Evolutionary conservation across 2,797 vertebrate genomes (phyloP), one percentile per base, ranked within the genome.

Genomic region (Parauchenoglanis punctatus): DNA sequence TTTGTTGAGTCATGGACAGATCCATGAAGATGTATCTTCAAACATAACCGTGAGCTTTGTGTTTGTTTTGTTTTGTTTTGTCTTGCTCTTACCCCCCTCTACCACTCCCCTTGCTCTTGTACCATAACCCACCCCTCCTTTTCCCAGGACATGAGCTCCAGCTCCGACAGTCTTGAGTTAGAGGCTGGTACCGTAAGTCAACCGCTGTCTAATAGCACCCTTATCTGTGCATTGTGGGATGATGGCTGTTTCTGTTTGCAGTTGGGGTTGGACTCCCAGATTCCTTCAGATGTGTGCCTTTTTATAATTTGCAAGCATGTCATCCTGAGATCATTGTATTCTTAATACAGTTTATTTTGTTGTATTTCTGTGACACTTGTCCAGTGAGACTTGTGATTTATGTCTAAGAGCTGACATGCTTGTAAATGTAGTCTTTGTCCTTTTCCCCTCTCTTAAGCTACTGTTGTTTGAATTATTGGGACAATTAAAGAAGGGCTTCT

Each of bases 91-190:
- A 59, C 28, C 73, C 76, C 58, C 81, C 28, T 67, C 54, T 85
- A 87, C 67, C 81, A 84, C 56, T 78, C 76, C 81, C 31, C 87
- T 28, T 89, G 92, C 91, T 94, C 96, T 96, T 92, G 93, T 94
- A 92, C 94, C 92, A 91, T 91, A 91, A 89, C 67, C 78, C 87
- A 70, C 91, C 92, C 87, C 90, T 75, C 92, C 91, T 88, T 95
- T 95, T 96, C 96, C 95, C 96, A 99, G 98, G 97, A 97, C 92
- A 94, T 96, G 95, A 96, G 96, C 92, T 98, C 97, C 95, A 97
- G 97, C 94, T 94, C 94, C 88, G 97, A 97, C 93, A 97, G 96
- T 96, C 94, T 97, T 94, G 96, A 97, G 94, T 96, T 95, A 90
- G 95, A 96, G 92, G 91, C 95, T 93, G 94, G 95, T 95, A 96